Evolutionary conservation across 2,888 invertebrate genomes (phyloP), one percentile per base, ranked within the genome.

Genomic region (Diarsia brunnea): DNA sequence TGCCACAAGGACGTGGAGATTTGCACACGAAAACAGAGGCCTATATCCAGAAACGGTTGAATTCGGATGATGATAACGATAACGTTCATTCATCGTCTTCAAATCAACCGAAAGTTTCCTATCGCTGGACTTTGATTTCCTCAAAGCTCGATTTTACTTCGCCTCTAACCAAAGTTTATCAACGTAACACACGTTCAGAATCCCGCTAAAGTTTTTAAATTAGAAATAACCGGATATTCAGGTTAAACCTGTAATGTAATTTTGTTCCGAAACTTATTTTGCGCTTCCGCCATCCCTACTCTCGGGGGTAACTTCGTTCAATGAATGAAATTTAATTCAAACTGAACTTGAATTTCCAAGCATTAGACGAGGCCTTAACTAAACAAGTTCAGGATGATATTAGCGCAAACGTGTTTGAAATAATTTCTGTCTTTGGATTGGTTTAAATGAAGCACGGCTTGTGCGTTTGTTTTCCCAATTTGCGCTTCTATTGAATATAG

Each of bases 241-340:
- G 61, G 27, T n/a, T 51, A 12, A 45, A 53, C 53, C 63, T 51
- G 60, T 24, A 65, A 65, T 68, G 47, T 31, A 60, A 69, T 68
- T 61, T 27, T 19, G 14, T 58, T 47, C 49, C 27, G 16, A 68
- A 81, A 68, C 43, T 10, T 64, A 49, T 80, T 84, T 84, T 68
- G 58, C n/a, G 21, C 14, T 63, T 27, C 66, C 11, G 63, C 69
- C 72, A 80, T 70, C 81, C 81, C 76, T 81, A 51, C 76, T 69
- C 69, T 31, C 11, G 47, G 11, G 61, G 49, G 71, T 63, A 71
- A 81, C 67, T 76, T 80, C 43, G 68, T 79, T 79, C 68, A 83
- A 67, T 79, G 66, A 79, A 86, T 78, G 73, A 79, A 79, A 82
- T 79, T 86, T 76, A 82, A 87, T 81, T 77, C 64, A 61, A 68